Evolutionary conservation across 2,888 invertebrate species (phyloP).

Genomic region (Teleiodes luculella): DNA sequence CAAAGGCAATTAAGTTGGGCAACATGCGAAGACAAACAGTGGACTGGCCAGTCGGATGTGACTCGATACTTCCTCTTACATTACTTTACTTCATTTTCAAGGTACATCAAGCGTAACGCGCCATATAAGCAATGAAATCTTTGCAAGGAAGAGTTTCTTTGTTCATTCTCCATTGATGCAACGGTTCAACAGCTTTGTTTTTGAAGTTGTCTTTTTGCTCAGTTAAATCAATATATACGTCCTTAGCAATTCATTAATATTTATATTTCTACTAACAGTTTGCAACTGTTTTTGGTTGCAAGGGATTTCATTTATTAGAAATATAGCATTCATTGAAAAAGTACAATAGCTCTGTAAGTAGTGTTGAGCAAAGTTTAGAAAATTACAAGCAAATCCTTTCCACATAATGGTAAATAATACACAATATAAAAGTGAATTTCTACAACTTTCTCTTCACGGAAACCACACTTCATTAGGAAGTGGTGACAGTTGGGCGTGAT

Average conservation of each 20-base stretch:
- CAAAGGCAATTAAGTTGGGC: background rate
- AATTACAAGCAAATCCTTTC: too few species aligned
- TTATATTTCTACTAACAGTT: too few species aligned
- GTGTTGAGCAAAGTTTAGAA: too few species aligned
- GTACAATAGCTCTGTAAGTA: too few species aligned
- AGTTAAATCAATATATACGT: too few species aligned
- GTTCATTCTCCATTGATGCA: too few species aligned
- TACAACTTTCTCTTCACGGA: conserved; percentile 11
- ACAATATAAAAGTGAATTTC: background rate
- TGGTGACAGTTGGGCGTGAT: conserved; percentile 11
- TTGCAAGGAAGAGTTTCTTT: background rate
- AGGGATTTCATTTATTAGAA: too few species aligned
- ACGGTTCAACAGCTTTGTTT: background rate
- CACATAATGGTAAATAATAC: too few species aligned
- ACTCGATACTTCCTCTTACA: background rate
- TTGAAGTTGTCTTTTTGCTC: too few species aligned
- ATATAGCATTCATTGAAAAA: too few species aligned
- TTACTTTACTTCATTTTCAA: background rate
- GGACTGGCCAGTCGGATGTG: background rate
- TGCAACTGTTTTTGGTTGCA: too few species aligned
- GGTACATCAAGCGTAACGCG: background rate
- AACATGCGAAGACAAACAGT: background rate
- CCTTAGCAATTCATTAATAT: too few species aligned
- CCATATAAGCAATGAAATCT: background rate
- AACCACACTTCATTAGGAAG: conserved; percentile 15